Evolutionary conservation across 2,113 vertebrate species (phyloP).

Genomic region (Apodemus sylvaticus): DNA sequence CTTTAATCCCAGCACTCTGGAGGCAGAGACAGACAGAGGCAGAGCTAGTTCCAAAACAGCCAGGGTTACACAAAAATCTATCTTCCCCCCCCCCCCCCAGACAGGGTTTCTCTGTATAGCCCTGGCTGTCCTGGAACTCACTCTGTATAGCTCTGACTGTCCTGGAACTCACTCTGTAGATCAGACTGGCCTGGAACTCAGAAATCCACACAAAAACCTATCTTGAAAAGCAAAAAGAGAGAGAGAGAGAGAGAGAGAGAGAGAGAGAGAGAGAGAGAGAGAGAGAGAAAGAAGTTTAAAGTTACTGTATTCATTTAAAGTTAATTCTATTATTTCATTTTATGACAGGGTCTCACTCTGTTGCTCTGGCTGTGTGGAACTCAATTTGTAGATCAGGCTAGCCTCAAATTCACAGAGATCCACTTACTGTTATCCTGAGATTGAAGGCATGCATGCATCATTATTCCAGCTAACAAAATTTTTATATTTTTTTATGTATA

Average conservation of each 20-base stretch:
- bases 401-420: background rate
- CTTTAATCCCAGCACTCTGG: too few species aligned
- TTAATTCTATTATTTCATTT: background rate
- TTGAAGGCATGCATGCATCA: background rate
- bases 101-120: too few species aligned
- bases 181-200: too few species aligned
- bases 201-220: background rate
- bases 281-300: background rate
- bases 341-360: background rate
- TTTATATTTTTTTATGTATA: background rate
- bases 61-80: background rate
- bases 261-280: too few species aligned
- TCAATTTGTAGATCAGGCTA: background rate
- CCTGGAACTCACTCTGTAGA: too few species aligned
- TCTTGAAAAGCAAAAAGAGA: background rate
- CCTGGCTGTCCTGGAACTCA: too few species aligned
- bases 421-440: background rate
- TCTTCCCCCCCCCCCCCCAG: too few species aligned
- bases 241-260: too few species aligned
- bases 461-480: background rate
- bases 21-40: background rate
- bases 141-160: too few species aligned
- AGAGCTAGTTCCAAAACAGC: background rate
- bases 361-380: background rate
- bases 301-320: background rate